phyloP scores from a whole-genome alignment of 1,140 invertebrate genomes.

The Heliconius melpomene region DNA sequence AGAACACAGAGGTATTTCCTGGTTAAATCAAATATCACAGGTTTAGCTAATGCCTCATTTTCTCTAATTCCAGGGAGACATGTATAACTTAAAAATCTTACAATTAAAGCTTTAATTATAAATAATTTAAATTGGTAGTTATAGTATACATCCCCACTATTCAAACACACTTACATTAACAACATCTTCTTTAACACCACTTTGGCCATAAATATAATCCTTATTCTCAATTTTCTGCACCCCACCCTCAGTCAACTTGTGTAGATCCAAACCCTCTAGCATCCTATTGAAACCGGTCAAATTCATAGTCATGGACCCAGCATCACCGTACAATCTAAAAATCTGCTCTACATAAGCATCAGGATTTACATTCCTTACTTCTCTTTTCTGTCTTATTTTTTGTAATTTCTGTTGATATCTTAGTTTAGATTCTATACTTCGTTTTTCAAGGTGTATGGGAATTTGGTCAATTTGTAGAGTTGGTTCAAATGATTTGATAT shows the following conservation, averaged over 20 bases:
- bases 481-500: conserved; percentile 52
- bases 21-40: too few species aligned
- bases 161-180: conserved; percentile 64
- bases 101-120: too few species aligned
- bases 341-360: conserved; percentile 76
- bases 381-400: conserved; percentile 63
- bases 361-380: conserved; percentile 67
- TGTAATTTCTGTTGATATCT: conserved; percentile 59
- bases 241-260: conserved; percentile 77
- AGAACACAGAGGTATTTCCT: not conserved
- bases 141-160: too few species aligned
- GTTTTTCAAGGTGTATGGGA: conserved; percentile 52
- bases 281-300: conserved; percentile 85
- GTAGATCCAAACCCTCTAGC: conserved; percentile 83
- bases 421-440: conserved; percentile 52
- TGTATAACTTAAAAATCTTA: too few species aligned
- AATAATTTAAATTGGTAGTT: too few species aligned
- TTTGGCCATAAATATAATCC: conserved; percentile 55
- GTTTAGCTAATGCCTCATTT: too few species aligned
- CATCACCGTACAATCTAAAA: conserved; percentile 81
- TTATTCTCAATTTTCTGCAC: conserved; percentile 54
- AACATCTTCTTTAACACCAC: conserved; percentile 71
- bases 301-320: conserved; percentile 83
- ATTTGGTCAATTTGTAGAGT: conserved; percentile 43
- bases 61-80: too few species aligned